phyloP scores from a whole-genome alignment of 1,140 invertebrate genomes.

The Cataglyphis hispanica region DNA sequence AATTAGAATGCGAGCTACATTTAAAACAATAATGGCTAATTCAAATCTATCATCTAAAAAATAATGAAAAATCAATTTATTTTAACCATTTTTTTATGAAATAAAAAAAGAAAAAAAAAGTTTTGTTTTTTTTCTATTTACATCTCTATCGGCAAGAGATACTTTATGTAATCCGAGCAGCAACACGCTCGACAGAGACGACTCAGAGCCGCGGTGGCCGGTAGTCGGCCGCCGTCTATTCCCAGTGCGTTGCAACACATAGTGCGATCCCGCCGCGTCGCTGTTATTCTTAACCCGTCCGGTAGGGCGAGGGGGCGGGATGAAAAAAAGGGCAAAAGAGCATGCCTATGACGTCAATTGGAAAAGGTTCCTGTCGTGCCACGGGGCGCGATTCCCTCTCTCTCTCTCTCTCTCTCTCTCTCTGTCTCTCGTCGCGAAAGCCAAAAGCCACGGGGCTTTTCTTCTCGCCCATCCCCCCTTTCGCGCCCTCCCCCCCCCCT shows the following conservation, averaged over 20 bases:
- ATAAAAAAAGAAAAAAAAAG: too few relatives aligned
- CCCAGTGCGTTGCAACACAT: constrained; percentile 79
- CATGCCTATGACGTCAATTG: constrained; percentile 82
- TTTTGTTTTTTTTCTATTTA: too few relatives aligned
- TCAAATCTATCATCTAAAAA: too few relatives aligned
- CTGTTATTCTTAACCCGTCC: constrained; percentile 81
- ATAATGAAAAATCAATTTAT: too few relatives aligned
- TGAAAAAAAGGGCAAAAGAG: constrained; percentile 78
- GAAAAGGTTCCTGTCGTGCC: constrained; percentile 81
- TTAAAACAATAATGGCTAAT: too few relatives aligned
- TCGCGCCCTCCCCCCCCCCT: neutral
- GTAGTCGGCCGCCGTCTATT: constrained; percentile 76
- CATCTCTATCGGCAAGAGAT: neutral
- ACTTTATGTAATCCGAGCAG: constrained; percentile 11
- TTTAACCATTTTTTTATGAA: too few relatives aligned
- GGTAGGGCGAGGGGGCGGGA: constrained; percentile 69
- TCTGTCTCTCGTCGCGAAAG: neutral
- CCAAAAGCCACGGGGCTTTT: constrained; percentile 22
- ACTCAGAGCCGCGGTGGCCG: constrained; percentile 70
- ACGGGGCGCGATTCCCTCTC: constrained; percentile 66
- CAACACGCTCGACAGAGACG: constrained; percentile 69
- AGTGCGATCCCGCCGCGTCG: constrained; percentile 78
- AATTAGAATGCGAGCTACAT: too few relatives aligned
- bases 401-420: neutral
- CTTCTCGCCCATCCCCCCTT: constrained; percentile 15